Conservation (phyloP, 2,888 invertebrate species). For the Drosophila maculinotata region DNA sequence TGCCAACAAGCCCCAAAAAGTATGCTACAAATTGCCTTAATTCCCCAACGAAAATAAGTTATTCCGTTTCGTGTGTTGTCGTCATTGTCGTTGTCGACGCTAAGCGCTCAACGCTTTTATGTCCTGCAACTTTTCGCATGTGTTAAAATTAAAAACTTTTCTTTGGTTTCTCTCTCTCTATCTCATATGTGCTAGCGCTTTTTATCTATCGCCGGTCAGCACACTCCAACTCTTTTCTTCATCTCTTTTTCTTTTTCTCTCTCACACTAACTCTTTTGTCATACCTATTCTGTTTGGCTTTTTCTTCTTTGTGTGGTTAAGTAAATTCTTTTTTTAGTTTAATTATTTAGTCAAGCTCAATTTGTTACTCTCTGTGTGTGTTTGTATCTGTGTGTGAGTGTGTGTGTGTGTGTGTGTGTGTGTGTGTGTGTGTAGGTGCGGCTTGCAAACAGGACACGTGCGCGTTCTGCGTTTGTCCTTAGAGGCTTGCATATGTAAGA, state of each 20-base stretch:
- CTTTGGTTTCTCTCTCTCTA: conserved; percentile 19
- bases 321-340: conserved; percentile 57
- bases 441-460: conserved; percentile 40
- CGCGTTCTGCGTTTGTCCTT: conserved; percentile 41
- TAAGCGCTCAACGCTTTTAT: conserved; percentile 52
- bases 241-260: too few relatives aligned
- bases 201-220: conserved; percentile 53
- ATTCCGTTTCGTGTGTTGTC: conserved; percentile 59
- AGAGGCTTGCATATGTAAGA: conserved; percentile 48
- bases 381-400: too few relatives aligned
- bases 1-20: conserved; percentile 47
- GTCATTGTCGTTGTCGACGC: conserved; percentile 29
- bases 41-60: conserved; percentile 69
- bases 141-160: conserved; percentile 70
- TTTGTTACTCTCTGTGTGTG: conserved; percentile 33
- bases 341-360: conserved; percentile 72
- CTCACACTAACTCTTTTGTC: conserved; percentile 8
- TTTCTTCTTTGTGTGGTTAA: conserved; percentile 36
- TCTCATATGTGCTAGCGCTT: conserved; percentile 24
- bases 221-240: not conserved
- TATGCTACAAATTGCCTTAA: conserved; percentile 72
- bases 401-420: conserved; percentile 17
- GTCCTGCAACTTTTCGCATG: conserved; percentile 65
- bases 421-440: conserved; percentile 34
- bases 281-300: not conserved